Base-by-base conservation (phyloP, 30 jellyfish, hydroid and myxozoan species). In the Rhopilema esculentum region DNA sequence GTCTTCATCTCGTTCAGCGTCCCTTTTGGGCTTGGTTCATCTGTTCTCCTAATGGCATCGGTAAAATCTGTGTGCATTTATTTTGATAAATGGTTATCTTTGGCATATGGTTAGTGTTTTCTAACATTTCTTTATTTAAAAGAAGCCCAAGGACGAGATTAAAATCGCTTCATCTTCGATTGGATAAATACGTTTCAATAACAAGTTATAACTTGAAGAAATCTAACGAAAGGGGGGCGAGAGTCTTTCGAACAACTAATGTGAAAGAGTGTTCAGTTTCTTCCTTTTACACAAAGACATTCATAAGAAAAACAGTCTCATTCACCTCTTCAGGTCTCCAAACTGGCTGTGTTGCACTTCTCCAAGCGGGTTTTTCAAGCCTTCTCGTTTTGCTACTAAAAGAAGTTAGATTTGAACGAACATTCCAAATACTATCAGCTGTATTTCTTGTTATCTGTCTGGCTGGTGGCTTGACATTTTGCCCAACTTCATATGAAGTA, bases 1-100 rank as follows among this genome's bases (percentile, higher is more conserved):
- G 24, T 73, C 57, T 83, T 83, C 80, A n/a, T 72, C 27, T 27
- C 92, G 24, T 83, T 83, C 64, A 83, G 92, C 86, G 50, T 83
- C 22, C 79, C 83, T 6, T 83, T 68, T 75, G 86, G 92, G 18
- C 22, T 83, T n/a, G 86, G 85, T 0, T 53, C 92, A 18, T 50
- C 86, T 23, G 27, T 83, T 21, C 31, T 83, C 0, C 49, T 83
- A n/a, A 72, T 83, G 67, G 28, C 86, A 23, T 50, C 86, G 31
- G 65, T 29, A 8, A 66, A 75, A 57, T 84, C 83, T 27, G 33
- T 28, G 0, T 50, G 77, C 62, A 24, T 71, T 7, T 83, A 83
- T 74, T 83, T 83, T 32, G 92, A 83, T 30, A 70, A 72, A 28
- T 68, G 86, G 82, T 66, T 27, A 16, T 53, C 92, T 12, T 20